phyloP scores from a whole-genome alignment of 2,888 invertebrate genomes.

The Chydorus sphaericus region DNA sequence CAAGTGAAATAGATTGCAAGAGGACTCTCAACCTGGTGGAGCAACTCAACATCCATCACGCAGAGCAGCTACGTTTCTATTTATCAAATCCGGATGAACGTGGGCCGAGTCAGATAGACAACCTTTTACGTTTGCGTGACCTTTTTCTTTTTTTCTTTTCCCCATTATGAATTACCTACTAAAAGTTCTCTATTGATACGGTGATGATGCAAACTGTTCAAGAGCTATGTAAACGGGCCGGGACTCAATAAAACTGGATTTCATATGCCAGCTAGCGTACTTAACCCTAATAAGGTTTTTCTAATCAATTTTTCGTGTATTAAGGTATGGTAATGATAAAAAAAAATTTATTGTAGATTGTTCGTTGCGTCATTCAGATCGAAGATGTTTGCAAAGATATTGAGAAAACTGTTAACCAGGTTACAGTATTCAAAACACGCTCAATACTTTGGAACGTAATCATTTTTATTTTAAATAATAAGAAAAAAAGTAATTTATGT shows the following conservation, averaged over 20 bases:
- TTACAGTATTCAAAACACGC: constrained; percentile 40
- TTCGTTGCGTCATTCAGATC: constrained; percentile 39
- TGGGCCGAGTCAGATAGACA: constrained; percentile 39
- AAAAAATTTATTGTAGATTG: constrained; percentile 22
- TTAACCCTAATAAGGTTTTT: constrained; percentile 32
- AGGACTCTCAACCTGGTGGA: constrained; percentile 40
- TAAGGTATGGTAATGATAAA: too few relatives aligned
- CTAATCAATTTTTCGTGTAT: not conserved
- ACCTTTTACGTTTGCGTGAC: constrained; percentile 27
- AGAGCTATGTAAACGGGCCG: constrained; percentile 40
- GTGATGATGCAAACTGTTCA: constrained; percentile 45
- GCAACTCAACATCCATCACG: constrained; percentile 34
- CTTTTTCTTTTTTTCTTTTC: constrained; percentile 10
- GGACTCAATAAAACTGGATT: constrained; percentile 40
- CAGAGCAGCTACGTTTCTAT: constrained; percentile 38
- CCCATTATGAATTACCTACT: not conserved
- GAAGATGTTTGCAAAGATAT: constrained; percentile 38
- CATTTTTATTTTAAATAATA: too few relatives aligned
- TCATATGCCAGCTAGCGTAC: constrained; percentile 41
- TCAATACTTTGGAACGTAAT: constrained; percentile 39
- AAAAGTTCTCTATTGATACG: constrained; percentile 23
- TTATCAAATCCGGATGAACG: constrained; percentile 43
- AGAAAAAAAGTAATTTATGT: too few relatives aligned
- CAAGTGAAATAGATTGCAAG: too few relatives aligned
- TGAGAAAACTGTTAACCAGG: constrained; percentile 39